These are phyloP conservation scores for Peromyscus polionotus DNA, from an alignment of 2,113 vertebrate species.

Conservation along the genomic window DNA sequence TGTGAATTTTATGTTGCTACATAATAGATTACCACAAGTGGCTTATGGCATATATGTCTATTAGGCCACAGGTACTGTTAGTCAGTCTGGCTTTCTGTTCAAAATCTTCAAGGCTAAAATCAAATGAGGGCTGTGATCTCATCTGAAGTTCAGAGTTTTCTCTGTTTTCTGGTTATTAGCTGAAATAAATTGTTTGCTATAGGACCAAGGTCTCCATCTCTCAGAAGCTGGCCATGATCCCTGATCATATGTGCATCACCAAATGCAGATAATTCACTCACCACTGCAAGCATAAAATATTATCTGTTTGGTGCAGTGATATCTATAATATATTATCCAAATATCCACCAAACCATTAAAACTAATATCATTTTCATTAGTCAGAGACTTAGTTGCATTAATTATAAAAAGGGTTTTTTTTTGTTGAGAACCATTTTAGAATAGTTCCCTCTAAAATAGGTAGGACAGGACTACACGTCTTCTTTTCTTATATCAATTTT, in stretches of 20 bases:
- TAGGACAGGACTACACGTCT: not conserved
- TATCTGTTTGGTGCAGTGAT: not conserved
- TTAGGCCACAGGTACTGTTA: not conserved
- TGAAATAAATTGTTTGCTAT: not conserved
- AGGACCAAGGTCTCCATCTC: not conserved
- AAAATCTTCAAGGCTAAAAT: not conserved
- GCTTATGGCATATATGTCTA: not conserved
- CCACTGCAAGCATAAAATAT: not conserved
- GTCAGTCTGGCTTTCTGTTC: not conserved
- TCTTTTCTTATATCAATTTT: conserved; percentile 15
- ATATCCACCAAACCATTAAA: not conserved
- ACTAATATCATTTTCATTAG: not conserved
- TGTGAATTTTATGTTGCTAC: not conserved
- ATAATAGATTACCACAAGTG: not conserved
- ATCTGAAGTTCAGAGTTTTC: not conserved
- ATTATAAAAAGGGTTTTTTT: not conserved
- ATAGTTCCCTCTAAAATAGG: not conserved
- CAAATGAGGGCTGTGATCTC: not conserved
- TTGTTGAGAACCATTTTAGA: not conserved
- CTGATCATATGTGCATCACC: rapidly evolving
- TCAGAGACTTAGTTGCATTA: not conserved
- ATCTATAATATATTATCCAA: not conserved
- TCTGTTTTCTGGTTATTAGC: not conserved
- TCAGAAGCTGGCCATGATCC: not conserved
- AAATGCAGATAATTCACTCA: not conserved